Conservation (phyloP, 1,140 invertebrate species). For the Monochamus saltuarius region DNA sequence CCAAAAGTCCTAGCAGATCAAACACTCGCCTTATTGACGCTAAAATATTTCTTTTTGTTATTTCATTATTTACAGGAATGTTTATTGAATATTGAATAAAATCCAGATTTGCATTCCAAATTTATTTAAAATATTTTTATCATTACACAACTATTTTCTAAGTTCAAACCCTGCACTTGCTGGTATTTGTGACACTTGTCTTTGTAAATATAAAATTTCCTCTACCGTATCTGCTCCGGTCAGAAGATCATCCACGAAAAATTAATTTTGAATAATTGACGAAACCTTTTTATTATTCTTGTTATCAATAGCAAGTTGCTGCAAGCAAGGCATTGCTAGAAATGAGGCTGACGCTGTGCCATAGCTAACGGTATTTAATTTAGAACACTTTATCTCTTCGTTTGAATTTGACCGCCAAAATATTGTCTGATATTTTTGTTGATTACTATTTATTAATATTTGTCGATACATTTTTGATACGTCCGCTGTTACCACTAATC, state of each 20-base stretch:
- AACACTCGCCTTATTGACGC: conserved; percentile 35
- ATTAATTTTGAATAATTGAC: neutral
- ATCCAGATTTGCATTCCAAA: neutral
- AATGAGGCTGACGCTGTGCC: too few relatives aligned
- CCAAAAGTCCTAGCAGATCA: conserved; percentile 47
- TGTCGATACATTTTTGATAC: conserved; percentile 12
- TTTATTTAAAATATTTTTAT: conserved; percentile 4
- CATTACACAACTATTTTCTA: neutral
- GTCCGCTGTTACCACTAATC: neutral
- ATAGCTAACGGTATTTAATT: neutral
- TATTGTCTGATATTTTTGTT: neutral
- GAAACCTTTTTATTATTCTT: too few relatives aligned
- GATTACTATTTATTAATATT: neutral
- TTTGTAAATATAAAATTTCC: too few relatives aligned
- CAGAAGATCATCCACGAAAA: conserved; percentile 1
- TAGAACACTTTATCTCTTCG: neutral
- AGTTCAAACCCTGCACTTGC: too few relatives aligned
- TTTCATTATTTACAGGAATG: conserved; percentile 9
- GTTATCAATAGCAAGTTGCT: too few relatives aligned
- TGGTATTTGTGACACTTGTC: too few relatives aligned
- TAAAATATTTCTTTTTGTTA: conserved; percentile 42
- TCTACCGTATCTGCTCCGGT: neutral
- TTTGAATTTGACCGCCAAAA: neutral
- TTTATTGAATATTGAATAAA: conserved; percentile 25
- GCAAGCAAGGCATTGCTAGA: too few relatives aligned